These are phyloP conservation scores for Troglohyphantes excavatus DNA, from an alignment of 2,888 invertebrate genomes.

Conservation along the genomic window DNA sequence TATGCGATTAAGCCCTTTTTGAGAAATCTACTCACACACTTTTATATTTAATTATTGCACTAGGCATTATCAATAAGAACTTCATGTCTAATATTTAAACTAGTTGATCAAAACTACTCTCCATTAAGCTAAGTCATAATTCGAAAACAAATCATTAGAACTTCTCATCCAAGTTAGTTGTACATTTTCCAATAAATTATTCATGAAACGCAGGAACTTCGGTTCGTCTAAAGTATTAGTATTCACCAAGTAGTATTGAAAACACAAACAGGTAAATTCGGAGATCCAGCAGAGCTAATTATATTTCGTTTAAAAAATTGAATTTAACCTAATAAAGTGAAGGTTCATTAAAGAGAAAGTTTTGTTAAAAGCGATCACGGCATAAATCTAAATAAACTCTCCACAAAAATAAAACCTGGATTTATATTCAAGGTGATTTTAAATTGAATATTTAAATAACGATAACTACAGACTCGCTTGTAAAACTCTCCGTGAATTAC, in stretches of 20 bases:
- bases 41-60: no score
- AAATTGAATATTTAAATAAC: no score
- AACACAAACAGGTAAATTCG: background rate
- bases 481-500: no score
- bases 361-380: background rate
- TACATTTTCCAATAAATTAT: background rate
- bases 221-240: background rate
- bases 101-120: no score
- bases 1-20: no score
- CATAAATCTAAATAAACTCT: background rate
- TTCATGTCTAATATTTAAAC: no score
- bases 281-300: background rate
- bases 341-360: background rate
- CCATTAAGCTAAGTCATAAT: background rate
- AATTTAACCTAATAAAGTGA: background rate
- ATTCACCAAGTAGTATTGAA: background rate
- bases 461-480: no score
- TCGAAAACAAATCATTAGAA: background rate
- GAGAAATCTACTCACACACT: no score
- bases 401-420: background rate
- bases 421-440: no score
- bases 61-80: no score
- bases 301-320: background rate
- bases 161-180: background rate
- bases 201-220: background rate